Conservation (phyloP, 2,797 vertebrate species). For the Champsocephalus esox region DNA sequence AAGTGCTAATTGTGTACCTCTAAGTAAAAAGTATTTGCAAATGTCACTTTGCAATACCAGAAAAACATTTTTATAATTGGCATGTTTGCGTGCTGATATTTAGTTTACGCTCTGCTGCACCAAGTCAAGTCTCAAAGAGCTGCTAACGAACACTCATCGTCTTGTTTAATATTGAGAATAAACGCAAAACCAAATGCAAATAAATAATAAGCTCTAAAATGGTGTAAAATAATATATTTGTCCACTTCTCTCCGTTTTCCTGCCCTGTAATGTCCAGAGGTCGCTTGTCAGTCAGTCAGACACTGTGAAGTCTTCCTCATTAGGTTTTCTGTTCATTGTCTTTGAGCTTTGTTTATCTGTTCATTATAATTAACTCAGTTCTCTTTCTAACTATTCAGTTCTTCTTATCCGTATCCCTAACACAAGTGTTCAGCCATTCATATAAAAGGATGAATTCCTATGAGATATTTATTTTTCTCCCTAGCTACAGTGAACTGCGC, state of each 20-base stretch:
- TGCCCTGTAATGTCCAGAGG: background rate
- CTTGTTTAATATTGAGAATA: background rate
- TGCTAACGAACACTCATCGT: background rate
- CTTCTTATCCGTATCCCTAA: background rate
- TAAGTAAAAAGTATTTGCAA: background rate
- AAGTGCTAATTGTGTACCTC: constrained; percentile 10
- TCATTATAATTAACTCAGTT: background rate
- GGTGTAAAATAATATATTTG: background rate
- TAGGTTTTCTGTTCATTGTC: background rate
- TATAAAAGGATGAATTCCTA: constrained; percentile 8
- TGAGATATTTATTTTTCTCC: constrained; percentile 1
- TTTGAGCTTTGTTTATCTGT: constrained; percentile 7
- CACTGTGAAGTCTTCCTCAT: background rate
- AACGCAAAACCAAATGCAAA: background rate
- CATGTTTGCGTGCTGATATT: background rate
- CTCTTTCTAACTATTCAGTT: background rate
- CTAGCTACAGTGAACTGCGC: constrained; percentile 17
- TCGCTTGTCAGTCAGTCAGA: background rate
- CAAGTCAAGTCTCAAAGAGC: constrained; percentile 9
- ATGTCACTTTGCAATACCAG: background rate
- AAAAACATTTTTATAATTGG: background rate
- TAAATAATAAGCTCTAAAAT: background rate
- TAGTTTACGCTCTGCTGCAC: background rate
- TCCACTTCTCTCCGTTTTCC: background rate
- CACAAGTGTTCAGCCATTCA: background rate